A percentile compares a stretch with the other conserved stretches of the same genome.
phyloP scores from a whole-genome alignment of 2,888 invertebrate species.

The Coelopa pilipes region DNA sequence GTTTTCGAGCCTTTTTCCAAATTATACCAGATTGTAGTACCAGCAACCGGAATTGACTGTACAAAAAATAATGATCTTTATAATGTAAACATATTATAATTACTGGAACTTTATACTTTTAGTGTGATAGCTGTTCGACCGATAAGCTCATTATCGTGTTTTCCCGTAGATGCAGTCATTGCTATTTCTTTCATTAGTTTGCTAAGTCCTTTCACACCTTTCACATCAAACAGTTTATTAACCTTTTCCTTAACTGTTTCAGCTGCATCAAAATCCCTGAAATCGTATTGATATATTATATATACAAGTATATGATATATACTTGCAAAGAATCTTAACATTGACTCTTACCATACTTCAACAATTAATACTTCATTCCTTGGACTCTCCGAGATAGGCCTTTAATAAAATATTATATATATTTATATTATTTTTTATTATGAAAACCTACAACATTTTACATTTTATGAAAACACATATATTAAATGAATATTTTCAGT shows the following conservation, averaged over 20 bases:
- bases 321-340: background rate
- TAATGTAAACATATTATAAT: background rate
- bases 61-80: conserved; percentile 47
- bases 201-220: conserved; percentile 84
- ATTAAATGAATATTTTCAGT: background rate
- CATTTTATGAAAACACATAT: too few relatives aligned
- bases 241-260: conserved; percentile 90
- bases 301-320: background rate
- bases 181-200: conserved; percentile 91
- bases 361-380: conserved; percentile 79
- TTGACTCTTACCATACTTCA: conserved; percentile 75
- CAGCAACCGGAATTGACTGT: conserved; percentile 92
- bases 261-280: conserved; percentile 86
- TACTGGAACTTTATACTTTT: conserved; percentile 65
- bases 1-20: conserved; percentile 84
- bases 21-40: conserved; percentile 91
- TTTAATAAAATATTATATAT: conserved; percentile 36
- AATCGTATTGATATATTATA: background rate
- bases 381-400: conserved; percentile 76
- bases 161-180: conserved; percentile 93
- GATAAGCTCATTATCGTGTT: conserved; percentile 94
- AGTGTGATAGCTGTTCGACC: conserved; percentile 88
- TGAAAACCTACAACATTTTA: too few relatives aligned
- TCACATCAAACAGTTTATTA: conserved; percentile 85
- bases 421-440: too few relatives aligned